These are phyloP conservation scores for Hyles lineata DNA, from an alignment of 2,888 invertebrate genomes.

Conservation along the genomic window DNA sequence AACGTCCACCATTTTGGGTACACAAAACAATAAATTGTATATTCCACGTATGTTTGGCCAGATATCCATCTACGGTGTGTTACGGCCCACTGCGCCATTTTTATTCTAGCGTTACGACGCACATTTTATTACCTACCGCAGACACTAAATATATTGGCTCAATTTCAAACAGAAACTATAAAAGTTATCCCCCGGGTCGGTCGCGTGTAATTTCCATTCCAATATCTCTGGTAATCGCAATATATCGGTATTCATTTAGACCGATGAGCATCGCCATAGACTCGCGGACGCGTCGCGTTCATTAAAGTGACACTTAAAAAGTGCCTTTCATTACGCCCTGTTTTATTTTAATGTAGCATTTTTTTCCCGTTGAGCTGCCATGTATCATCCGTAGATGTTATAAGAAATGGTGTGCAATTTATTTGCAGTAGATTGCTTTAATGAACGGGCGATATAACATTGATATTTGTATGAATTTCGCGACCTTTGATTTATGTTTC, in stretches of 20 bases:
- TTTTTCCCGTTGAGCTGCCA: neutral
- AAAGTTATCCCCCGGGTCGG: slow-evolving; percentile 33
- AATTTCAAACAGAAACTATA: slow-evolving; percentile 46
- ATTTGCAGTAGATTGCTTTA: slow-evolving; percentile 9
- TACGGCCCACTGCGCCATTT: slow-evolving; percentile 37
- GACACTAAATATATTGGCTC: slow-evolving; percentile 41
- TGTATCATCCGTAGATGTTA: slow-evolving; percentile 1
- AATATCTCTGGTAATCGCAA: slow-evolving; percentile 8
- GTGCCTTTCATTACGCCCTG: neutral
- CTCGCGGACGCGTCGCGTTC: neutral
- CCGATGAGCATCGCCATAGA: neutral
- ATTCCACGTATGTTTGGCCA: slow-evolving; percentile 34
- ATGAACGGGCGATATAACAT: slow-evolving; percentile 9
- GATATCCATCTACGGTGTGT: slow-evolving; percentile 35
- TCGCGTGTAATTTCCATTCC: slow-evolving; percentile 23
- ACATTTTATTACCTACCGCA: slow-evolving; percentile 40
- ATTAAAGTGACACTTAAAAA: slow-evolving; percentile 26
- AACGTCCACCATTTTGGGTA: slow-evolving; percentile 7
- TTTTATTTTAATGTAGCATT: slow-evolving; percentile 6
- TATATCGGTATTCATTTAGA: slow-evolving; percentile 12
- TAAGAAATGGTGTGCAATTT: neutral
- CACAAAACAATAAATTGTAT: slow-evolving; percentile 26
- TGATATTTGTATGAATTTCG: slow-evolving; percentile 8
- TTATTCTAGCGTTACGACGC: slow-evolving; percentile 39
- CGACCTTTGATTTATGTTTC: slow-evolving; percentile 12